Evolutionary conservation across 2,113 vertebrate genomes (phyloP).

Genomic region (Mobula hypostoma): DNA sequence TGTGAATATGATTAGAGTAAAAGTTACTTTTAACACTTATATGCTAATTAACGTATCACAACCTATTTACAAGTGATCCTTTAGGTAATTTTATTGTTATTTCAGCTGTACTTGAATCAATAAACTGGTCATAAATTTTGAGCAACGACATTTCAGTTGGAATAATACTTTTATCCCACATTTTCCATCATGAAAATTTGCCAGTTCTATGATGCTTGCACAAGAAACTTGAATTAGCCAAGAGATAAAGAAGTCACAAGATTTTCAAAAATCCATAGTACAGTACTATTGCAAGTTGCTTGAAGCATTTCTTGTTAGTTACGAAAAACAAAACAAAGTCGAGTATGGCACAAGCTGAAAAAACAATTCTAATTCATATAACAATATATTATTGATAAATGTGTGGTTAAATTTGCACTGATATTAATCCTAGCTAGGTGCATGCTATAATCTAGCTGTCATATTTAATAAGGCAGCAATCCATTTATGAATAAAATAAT

Average conservation of each 20-base stretch:
- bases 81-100: background rate
- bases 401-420: no score
- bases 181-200: background rate
- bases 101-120: background rate
- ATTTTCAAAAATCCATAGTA: background rate
- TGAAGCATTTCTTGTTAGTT: no score
- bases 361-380: no score
- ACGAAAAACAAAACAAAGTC: background rate
- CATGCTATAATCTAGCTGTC: no score
- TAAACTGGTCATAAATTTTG: background rate
- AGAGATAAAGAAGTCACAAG: background rate
- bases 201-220: no score
- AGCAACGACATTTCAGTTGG: background rate
- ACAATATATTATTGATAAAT: no score
- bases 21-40: background rate
- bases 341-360: no score
- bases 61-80: background rate
- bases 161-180: background rate
- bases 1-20: slow-evolving; percentile 43
- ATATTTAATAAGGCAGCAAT: no score
- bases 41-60: background rate
- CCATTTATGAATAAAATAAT: no score
- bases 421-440: no score
- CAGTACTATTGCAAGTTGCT: background rate
- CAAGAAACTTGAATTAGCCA: background rate